Percentiles rank a stretch among this genome's conserved stretches.
phyloP scores from a whole-genome alignment of 2,797 vertebrate genomes.

The Cuculus canorus region DNA sequence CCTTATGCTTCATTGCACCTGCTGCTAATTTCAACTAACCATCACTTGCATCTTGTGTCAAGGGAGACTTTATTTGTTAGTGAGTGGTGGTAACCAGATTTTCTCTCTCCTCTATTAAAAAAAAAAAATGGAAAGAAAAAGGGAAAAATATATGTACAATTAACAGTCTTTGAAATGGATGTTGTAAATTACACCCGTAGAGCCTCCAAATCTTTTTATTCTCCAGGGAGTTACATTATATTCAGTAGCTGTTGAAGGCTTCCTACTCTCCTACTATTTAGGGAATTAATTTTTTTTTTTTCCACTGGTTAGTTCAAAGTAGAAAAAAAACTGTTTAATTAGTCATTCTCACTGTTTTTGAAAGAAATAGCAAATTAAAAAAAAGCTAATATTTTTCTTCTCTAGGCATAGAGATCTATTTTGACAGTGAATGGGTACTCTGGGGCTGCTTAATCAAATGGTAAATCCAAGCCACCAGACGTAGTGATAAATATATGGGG shows the following conservation, averaged over 20 bases:
- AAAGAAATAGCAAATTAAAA: background rate
- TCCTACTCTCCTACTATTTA: background rate
- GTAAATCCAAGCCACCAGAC: background rate
- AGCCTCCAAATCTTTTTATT: background rate
- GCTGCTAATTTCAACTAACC: conserved; percentile 2
- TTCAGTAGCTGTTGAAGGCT: background rate
- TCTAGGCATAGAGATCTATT: background rate
- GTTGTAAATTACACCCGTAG: background rate
- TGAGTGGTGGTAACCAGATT: background rate
- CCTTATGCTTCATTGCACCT: background rate
- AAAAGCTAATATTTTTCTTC: background rate
- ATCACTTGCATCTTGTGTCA: background rate
- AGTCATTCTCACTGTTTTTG: background rate
- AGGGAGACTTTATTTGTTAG: background rate
- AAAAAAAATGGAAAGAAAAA: background rate
- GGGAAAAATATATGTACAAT: fast-evolving
- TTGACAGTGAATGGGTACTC: background rate
- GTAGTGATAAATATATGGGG: background rate
- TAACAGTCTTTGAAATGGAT: background rate
- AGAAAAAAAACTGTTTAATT: background rate
- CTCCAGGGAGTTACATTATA: background rate
- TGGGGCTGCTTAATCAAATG: background rate
- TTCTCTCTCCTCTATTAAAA: background rate
- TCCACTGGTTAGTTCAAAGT: background rate
- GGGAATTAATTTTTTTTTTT: background rate